phyloP scores from a whole-genome alignment of 2,888 invertebrate genomes.

The Drosophila tanythrix region DNA sequence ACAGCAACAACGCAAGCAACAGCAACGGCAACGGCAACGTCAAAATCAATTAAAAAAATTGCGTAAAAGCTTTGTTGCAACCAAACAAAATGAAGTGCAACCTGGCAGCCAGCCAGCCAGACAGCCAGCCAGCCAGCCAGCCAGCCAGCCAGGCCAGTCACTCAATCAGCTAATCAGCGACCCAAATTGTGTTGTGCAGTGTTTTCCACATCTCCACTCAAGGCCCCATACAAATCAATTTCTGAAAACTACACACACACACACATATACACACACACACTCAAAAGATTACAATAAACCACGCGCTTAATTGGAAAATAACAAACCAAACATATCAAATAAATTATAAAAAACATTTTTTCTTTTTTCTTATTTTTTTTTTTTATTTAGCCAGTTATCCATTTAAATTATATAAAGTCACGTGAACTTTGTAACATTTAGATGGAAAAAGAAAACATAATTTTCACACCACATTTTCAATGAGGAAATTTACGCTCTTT shows the following conservation, averaged over 20 bases:
- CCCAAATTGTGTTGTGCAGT: constrained; percentile 12
- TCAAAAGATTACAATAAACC: neutral
- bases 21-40: constrained; percentile 3
- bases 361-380: neutral
- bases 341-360: neutral
- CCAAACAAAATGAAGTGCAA: constrained; percentile 25
- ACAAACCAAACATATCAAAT: neutral
- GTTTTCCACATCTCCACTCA: constrained; percentile 3
- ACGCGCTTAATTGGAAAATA: neutral
- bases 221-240: neutral
- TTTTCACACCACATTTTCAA: neutral
- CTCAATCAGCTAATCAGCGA: constrained; percentile 25
- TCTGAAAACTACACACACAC: neutral
- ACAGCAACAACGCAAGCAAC: constrained; percentile 7
- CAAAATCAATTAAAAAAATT: constrained; percentile 53
- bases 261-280: too few relatives aligned
- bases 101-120: constrained; percentile 16
- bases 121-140: neutral
- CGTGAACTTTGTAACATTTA: neutral
- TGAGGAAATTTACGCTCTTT: neutral
- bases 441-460: neutral
- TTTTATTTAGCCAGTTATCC: neutral
- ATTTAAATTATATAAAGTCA: neutral
- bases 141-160: constrained; percentile 4
- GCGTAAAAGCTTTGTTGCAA: constrained; percentile 50